A percentile compares a stretch with the other conserved stretches of the same genome.
phyloP scores from a whole-genome alignment of 2,113 vertebrate genomes.

The Stigmatopora argus region DNA sequence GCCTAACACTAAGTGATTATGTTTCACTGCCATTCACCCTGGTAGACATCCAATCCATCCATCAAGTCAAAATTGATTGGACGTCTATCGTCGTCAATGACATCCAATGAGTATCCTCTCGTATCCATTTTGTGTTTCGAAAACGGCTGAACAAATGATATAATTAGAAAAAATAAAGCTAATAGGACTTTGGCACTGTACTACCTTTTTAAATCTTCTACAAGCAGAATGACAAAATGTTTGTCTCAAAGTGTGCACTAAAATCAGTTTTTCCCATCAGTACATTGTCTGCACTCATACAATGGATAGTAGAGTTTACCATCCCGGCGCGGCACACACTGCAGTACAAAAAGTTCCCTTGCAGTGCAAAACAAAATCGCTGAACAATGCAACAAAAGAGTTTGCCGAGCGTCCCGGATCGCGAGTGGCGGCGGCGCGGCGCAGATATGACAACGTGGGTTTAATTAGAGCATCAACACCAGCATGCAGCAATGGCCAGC shows the following conservation, averaged over 20 bases:
- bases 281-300: slow-evolving; percentile 12
- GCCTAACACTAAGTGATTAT: no score
- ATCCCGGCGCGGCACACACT: neutral
- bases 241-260: neutral
- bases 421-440: slow-evolving; percentile 20
- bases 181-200: no score
- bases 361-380: slow-evolving; percentile 3
- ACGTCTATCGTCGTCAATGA: no score
- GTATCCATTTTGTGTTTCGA: no score
- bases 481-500: slow-evolving; percentile 34
- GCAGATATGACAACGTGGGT: slow-evolving; percentile 50
- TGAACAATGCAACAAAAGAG: neutral
- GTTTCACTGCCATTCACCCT: no score
- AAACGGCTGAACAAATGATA: no score
- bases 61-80: no score
- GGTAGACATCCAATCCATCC: no score
- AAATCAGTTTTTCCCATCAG: slow-evolving; percentile 1
- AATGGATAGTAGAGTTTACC: neutral
- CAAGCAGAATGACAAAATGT: neutral
- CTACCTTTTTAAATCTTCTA: neutral
- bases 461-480: slow-evolving; percentile 70
- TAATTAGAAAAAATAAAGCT: no score
- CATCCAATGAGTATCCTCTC: no score
- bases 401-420: slow-evolving; percentile 14
- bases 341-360: slow-evolving; percentile 2